These are phyloP conservation scores for Stichodactyla helianthus DNA, from an alignment of 64 coral and sea anemone genomes.

Conservation along the genomic window DNA sequence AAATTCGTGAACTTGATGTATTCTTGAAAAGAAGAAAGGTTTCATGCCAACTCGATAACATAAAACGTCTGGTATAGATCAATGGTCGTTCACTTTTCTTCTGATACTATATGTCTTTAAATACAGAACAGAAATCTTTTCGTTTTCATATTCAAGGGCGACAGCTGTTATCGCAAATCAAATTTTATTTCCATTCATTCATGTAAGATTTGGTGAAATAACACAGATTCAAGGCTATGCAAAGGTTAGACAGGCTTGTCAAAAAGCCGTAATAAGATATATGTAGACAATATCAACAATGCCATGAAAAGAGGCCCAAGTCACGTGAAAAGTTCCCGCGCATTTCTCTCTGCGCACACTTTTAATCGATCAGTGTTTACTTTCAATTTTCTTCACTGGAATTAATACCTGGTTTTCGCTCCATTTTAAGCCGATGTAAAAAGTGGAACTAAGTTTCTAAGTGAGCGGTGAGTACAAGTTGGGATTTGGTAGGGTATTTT, in stretches of 20 bases:
- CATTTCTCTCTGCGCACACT: slow-evolving; percentile 24
- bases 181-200: background rate
- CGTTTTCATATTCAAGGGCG: too few relatives aligned
- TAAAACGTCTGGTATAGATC: too few relatives aligned
- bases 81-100: too few relatives aligned
- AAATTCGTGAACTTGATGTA: too few relatives aligned
- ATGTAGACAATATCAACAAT: background rate
- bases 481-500: background rate
- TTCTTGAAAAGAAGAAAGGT: too few relatives aligned
- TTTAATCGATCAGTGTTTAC: slow-evolving; percentile 6
- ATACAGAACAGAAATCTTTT: too few relatives aligned
- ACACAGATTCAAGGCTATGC: background rate
- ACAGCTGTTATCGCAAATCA: too few relatives aligned
- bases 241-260: background rate
- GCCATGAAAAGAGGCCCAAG: background rate
- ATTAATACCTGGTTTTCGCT: background rate
- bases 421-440: background rate
- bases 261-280: slow-evolving; percentile 1
- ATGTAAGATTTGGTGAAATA: background rate
- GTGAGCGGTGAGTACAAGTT: background rate
- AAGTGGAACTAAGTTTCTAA: background rate
- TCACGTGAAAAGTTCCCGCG: slow-evolving; percentile 21
- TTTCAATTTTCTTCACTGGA: slow-evolving; percentile 7
- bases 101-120: too few relatives aligned
- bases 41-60: too few relatives aligned